These are phyloP conservation scores for Falco rusticolus DNA, from an alignment of 2,797 vertebrate genomes.

Conservation along the genomic window DNA sequence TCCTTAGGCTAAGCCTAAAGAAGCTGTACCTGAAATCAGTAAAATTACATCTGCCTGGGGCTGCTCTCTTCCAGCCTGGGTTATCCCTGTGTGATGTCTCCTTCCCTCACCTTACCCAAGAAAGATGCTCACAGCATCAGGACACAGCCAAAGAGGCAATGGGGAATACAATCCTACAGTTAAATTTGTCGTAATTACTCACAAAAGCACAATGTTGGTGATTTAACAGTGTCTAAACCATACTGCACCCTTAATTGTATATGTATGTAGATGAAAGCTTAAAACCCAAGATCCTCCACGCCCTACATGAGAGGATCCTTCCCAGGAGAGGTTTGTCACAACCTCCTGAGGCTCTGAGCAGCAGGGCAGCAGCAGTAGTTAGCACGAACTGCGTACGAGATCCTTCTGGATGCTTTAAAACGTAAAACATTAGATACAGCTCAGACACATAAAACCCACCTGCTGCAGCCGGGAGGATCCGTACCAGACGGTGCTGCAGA, in stretches of 20 bases:
- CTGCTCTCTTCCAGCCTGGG: neutral
- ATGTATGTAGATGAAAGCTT: neutral
- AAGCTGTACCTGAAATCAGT: neutral
- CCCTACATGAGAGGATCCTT: neutral
- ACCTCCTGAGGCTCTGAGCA: neutral
- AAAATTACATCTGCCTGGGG: neutral
- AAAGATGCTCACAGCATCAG: neutral
- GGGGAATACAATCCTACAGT: neutral
- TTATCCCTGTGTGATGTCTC: rapidly evolving
- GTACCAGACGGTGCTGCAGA: rapidly evolving
- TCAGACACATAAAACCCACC: neutral
- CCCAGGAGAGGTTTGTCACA: neutral
- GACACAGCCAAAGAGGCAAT: neutral
- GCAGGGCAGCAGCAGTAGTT: neutral
- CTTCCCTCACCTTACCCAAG: neutral
- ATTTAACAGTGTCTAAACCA: neutral
- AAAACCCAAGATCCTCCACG: neutral
- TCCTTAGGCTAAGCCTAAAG: neutral
- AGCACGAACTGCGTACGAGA: neutral
- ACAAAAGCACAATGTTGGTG: neutral
- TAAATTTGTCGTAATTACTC: neutral
- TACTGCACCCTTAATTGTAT: too few species aligned
- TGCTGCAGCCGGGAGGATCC: neutral
- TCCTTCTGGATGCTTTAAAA: neutral
- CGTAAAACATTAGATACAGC: neutral